Conservation (phyloP, 2,797 vertebrate genomes). For the Sebastiscus albofasciatus region DNA sequence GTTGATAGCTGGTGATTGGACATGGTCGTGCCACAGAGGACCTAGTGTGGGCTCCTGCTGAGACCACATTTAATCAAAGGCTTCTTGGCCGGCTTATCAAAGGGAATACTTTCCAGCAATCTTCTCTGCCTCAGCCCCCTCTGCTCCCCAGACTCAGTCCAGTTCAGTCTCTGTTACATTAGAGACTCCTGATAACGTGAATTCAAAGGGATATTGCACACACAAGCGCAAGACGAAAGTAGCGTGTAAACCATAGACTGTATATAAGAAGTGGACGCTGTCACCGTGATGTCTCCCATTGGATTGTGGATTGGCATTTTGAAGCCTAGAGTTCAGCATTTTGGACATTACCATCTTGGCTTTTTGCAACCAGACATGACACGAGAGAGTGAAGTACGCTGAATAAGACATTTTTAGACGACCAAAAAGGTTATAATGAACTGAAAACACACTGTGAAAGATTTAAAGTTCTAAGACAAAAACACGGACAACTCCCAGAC, state of each 20-base stretch:
- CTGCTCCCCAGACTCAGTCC: constrained; percentile 55
- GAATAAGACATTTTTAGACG: too few species aligned
- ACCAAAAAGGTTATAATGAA: too few species aligned
- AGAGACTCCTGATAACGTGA: constrained; percentile 34
- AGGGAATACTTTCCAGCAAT: constrained; percentile 82
- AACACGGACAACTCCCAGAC: too few species aligned
- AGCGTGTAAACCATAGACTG: not conserved
- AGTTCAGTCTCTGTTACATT: constrained; percentile 48
- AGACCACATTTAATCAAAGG: constrained; percentile 80
- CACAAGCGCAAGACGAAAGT: constrained; percentile 4
- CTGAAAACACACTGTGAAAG: too few species aligned
- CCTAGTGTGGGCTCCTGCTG: constrained; percentile 76
- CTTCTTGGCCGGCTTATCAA: constrained; percentile 81
- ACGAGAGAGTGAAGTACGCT: too few species aligned
- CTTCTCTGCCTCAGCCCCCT: constrained; percentile 69
- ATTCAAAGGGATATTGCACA: constrained; percentile 18
- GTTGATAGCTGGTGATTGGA: constrained; percentile 82
- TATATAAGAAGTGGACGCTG: too few species aligned
- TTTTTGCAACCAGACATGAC: too few species aligned
- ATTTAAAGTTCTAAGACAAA: too few species aligned
- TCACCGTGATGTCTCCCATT: too few species aligned
- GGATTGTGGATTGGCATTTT: too few species aligned
- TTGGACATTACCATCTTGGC: too few species aligned
- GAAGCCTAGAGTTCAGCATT: too few species aligned
- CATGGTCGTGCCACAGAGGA: constrained; percentile 78